phyloP scores from a whole-genome alignment of 2,888 invertebrate species.

The Andricus quercusramuli region DNA sequence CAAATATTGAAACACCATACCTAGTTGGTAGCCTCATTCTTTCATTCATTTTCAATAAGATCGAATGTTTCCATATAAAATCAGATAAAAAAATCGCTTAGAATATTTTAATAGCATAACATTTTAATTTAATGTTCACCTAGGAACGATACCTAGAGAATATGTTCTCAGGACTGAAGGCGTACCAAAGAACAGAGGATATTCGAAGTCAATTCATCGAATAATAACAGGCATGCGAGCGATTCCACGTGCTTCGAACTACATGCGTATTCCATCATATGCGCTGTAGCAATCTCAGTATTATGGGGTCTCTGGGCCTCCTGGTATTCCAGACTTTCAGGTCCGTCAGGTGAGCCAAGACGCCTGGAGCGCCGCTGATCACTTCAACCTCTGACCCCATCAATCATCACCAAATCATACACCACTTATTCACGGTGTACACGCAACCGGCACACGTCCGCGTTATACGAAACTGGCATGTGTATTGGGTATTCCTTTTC shows the following conservation, averaged over 20 bases:
- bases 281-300: slow-evolving; percentile 7
- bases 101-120: no score
- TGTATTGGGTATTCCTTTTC: neutral
- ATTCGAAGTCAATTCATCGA: slow-evolving; percentile 1
- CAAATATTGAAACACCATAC: no score
- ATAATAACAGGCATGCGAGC: slow-evolving; percentile 31
- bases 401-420: slow-evolving; percentile 78
- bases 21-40: no score
- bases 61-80: no score
- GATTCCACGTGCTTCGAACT: slow-evolving; percentile 15
- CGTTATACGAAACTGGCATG: slow-evolving; percentile 66
- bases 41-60: no score
- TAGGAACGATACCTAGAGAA: no score
- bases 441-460: slow-evolving; percentile 73
- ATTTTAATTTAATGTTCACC: neutral
- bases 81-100: no score
- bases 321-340: slow-evolving; percentile 53
- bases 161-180: neutral
- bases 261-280: slow-evolving; percentile 23
- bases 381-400: slow-evolving; percentile 76
- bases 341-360: slow-evolving; percentile 72
- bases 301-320: slow-evolving; percentile 50
- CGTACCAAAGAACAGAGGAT: neutral
- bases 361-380: slow-evolving; percentile 77
- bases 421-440: slow-evolving; percentile 72